Conservation (phyloP, 1,140 invertebrate genomes). For the Microplitis mediator region DNA sequence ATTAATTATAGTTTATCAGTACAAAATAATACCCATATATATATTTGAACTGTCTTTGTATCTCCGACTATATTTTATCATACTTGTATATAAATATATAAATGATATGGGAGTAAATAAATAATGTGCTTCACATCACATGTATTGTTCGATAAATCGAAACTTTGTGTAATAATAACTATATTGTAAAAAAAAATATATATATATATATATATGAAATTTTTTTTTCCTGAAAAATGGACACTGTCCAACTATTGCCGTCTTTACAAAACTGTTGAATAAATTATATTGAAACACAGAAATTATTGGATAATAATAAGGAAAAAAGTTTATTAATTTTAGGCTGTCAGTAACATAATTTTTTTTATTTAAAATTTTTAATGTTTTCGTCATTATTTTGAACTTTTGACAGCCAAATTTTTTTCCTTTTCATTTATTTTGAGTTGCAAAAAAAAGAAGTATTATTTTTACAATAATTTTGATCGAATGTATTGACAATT, state of each 20-base stretch:
- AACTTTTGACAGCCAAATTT: no score
- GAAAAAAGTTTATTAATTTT: no score
- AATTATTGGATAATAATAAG: no score
- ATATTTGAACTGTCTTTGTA: not conserved
- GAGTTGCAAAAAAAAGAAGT: no score
- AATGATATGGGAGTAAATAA: not conserved
- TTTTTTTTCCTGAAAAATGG: no score
- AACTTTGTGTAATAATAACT: not conserved
- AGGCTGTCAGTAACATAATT: no score
- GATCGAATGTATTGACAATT: not conserved
- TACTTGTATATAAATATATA: not conserved
- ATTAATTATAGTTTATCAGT: not conserved
- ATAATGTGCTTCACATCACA: not conserved
- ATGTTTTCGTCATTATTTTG: no score
- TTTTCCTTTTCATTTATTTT: no score
- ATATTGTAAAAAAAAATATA: not conserved
- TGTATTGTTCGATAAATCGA: conserved; percentile 2
- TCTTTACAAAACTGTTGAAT: not conserved
- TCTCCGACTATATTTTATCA: conserved; percentile 2
- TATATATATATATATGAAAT: no score
- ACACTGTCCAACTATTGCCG: not conserved
- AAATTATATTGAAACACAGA: not conserved
- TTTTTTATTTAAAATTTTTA: no score
- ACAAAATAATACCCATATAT: not conserved
- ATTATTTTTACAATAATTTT: no score